phyloP scores from a whole-genome alignment of 2,888 invertebrate genomes.

The Torymus auratus region DNA sequence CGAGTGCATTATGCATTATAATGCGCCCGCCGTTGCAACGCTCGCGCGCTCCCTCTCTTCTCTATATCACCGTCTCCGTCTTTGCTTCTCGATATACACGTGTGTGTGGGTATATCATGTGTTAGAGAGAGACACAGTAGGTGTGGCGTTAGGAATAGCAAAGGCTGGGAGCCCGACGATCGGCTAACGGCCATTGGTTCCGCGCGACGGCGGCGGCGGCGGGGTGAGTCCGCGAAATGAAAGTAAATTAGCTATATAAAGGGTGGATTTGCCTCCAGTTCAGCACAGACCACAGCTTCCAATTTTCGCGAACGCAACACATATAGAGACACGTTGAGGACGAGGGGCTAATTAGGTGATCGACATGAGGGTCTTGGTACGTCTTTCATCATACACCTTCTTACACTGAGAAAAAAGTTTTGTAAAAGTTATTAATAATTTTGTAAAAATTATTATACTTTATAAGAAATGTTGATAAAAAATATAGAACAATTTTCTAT shows the following conservation, averaged over 20 bases:
- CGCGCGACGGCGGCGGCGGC: conserved; percentile 16
- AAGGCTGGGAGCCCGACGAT: conserved; percentile 59
- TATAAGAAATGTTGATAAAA: too few relatives aligned
- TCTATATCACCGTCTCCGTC: too few relatives aligned
- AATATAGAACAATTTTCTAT: too few relatives aligned
- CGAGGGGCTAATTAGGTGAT: conserved; percentile 62
- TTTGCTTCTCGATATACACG: too few relatives aligned
- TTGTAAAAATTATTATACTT: too few relatives aligned
- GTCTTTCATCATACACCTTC: background rate
- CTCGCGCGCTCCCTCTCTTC: too few relatives aligned
- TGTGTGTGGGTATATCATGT: background rate
- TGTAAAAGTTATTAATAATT: too few relatives aligned
- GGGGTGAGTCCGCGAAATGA: conserved; percentile 68
- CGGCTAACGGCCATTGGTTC: conserved; percentile 69
- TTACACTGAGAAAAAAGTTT: too few relatives aligned
- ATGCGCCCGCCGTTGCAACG: conserved; percentile 52
- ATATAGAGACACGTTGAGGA: conserved; percentile 5
- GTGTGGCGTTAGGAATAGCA: conserved; percentile 72
- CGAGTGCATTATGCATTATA: conserved; percentile 70
- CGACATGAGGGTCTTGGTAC: conserved; percentile 73
- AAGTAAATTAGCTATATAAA: conserved; percentile 77
- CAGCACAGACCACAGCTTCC: conserved; percentile 68
- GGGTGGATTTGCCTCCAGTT: conserved; percentile 71
- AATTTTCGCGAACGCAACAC: conserved; percentile 63
- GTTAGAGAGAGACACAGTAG: conserved; percentile 64